These are phyloP conservation scores for Microctenopoma stevenorrisi DNA, from an alignment of 2,797 vertebrate genomes.

Conservation along the genomic window DNA sequence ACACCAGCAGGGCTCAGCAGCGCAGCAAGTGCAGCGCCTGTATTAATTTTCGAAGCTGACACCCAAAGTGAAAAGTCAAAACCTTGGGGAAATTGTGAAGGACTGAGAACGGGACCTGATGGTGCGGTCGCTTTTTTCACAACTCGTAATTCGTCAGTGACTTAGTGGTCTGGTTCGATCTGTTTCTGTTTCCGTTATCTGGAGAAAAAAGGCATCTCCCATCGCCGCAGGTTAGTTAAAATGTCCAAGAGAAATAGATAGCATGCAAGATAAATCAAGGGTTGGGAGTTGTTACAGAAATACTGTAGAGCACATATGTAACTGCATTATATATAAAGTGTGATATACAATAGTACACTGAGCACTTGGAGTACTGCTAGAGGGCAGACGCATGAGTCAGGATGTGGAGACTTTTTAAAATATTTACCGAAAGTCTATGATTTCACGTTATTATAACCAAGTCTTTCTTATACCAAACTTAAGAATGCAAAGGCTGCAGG, in stretches of 20 bases:
- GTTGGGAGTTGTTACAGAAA: background rate
- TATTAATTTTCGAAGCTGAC: constrained; percentile 13
- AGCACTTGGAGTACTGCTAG: background rate
- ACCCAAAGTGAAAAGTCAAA: constrained; percentile 11
- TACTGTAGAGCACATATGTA: background rate
- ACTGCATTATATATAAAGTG: background rate
- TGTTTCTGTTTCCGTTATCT: background rate
- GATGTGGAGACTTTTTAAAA: background rate
- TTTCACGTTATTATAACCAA: background rate
- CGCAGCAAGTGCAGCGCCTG: background rate
- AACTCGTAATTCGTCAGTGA: background rate
- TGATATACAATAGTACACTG: background rate
- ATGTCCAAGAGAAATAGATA: background rate
- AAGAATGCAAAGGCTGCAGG: background rate
- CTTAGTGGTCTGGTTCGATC: background rate
- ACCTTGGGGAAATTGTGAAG: background rate
- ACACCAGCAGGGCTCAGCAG: constrained; percentile 5
- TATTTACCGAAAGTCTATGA: background rate
- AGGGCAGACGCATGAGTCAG: background rate
- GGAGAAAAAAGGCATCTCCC: no score
- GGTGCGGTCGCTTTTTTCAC: background rate
- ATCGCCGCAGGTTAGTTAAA: background rate
- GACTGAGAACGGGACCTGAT: background rate
- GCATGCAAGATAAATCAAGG: background rate
- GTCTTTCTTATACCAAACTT: background rate